Evolutionary conservation across 2,113 vertebrate genomes (phyloP).

Genomic region (Hymenochirus boettgeri): DNA sequence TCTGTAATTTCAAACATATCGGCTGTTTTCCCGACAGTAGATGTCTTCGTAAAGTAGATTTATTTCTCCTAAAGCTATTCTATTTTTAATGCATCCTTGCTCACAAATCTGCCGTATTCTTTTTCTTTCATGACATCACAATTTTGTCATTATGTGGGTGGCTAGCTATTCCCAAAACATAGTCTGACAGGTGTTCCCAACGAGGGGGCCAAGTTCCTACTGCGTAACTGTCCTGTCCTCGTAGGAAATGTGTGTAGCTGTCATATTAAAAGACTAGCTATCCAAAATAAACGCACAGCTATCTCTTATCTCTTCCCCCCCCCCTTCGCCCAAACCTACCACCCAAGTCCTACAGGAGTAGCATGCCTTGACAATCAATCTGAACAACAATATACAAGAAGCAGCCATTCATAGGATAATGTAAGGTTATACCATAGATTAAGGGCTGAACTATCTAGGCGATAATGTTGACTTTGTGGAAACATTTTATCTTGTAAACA

Average conservation of each 20-base stretch:
- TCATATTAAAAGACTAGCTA: conserved; percentile 24
- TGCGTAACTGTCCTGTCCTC: not conserved
- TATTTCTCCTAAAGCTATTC: not conserved
- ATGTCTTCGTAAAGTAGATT: not conserved
- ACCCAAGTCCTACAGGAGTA: not conserved
- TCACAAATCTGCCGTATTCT: not conserved
- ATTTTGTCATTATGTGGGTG: not conserved
- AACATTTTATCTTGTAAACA: too few species aligned
- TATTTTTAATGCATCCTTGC: not conserved
- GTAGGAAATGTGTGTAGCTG: conserved; percentile 21
- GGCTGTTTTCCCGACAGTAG: too few species aligned
- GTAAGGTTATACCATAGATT: too few species aligned
- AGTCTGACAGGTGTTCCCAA: conserved; percentile 12
- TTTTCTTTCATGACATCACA: not conserved
- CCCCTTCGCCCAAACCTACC: too few species aligned
- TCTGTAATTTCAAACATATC: too few species aligned
- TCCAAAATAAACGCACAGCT: conserved; percentile 10
- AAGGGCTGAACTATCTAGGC: too few species aligned
- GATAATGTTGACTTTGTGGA: too few species aligned
- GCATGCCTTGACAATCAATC: conserved; percentile 20
- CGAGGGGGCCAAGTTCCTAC: not conserved
- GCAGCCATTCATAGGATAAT: conserved; percentile 33
- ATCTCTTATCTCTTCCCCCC: conserved; percentile 24
- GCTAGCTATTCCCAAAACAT: not conserved
- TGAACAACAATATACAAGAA: conserved; percentile 39